Evolutionary conservation across 2,797 vertebrate species (phyloP), one percentile per base, ranked within the genome.

Genomic region (Phrynocephalus forsythii): DNA sequence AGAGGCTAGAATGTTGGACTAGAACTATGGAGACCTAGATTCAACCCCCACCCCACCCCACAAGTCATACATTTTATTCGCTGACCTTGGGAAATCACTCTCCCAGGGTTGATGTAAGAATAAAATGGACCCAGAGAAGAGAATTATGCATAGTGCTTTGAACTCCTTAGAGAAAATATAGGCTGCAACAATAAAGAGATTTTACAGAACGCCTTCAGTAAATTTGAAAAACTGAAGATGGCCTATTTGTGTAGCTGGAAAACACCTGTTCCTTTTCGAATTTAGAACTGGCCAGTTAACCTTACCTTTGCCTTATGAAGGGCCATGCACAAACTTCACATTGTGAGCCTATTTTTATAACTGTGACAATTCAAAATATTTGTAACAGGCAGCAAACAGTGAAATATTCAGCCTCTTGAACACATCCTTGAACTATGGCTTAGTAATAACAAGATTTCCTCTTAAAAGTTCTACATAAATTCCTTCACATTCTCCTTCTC

Each of bases 271-370:
- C 0, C 24, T 38, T 26, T 90, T 84, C 83, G 84, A 63, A 81
- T 87, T 84, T 90, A 79, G 87, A 79, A 63, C 1, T 86, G 87
- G 84, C 6, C 66, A 90, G 87, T 80, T 93, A 92, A 89, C 88
- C 85, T 18, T 20, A 28, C 9, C 83, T 24, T 84, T 90, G 88
- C 82, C 88, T 87, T 52, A 77, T 72, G 78, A 72, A 86, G 24
- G 56, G 50, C 0, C 0, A 56, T 73, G 88, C 24, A 6, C n/a
- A 0, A 85, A 90, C 89, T 84, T 10, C 90, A 80, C 91, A 87
- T 85, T 84, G 88, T 82, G 63, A 79, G 69, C 48, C 0, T 2
- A 1, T 24, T 84, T 0, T 0, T 30, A 22, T 83, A 77, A 67
- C 66, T 68, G 63, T 79, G 15, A 11, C 13, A 56, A n/a, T 15